Evolutionary conservation across 2,797 vertebrate genomes (phyloP).

Genomic region (Echiichthys vipera): DNA sequence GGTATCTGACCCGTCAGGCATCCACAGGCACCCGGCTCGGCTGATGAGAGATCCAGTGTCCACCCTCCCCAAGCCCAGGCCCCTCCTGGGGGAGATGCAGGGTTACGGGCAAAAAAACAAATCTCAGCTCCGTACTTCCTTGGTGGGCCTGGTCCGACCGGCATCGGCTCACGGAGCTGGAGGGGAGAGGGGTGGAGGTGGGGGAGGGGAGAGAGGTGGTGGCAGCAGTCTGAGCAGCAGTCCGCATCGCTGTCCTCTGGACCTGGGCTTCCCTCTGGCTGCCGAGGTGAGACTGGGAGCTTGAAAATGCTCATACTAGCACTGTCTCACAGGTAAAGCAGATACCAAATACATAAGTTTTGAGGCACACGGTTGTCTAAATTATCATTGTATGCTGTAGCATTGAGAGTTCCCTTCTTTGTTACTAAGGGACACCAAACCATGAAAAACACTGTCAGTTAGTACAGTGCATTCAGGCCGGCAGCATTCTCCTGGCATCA

Average conservation of each 20-base stretch:
- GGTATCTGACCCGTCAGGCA: constrained; percentile 84
- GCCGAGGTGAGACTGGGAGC: constrained; percentile 58
- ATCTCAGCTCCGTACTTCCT: constrained; percentile 55
- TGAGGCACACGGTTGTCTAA: too few species aligned
- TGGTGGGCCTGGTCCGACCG: constrained; percentile 73
- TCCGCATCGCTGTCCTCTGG: constrained; percentile 74
- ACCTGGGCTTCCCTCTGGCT: constrained; percentile 68
- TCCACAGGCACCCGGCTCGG: constrained; percentile 75
- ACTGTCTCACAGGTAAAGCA: too few species aligned
- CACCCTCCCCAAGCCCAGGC: constrained; percentile 88
- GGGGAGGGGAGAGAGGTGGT: constrained; percentile 44
- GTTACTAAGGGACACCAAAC: too few species aligned
- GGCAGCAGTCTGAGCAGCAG: constrained; percentile 70
- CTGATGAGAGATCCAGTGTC: constrained; percentile 86
- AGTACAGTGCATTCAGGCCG: too few species aligned
- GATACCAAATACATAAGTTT: too few species aligned
- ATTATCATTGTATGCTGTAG: too few species aligned
- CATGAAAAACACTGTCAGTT: too few species aligned
- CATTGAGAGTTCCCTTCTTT: too few species aligned
- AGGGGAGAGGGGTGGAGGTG: constrained; percentile 42
- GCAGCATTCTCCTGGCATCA: too few species aligned
- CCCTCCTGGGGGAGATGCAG: constrained; percentile 70
- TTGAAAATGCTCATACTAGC: too few species aligned
- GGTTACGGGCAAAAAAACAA: constrained; percentile 71
- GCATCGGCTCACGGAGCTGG: constrained; percentile 72